Evolutionary conservation across 2,797 vertebrate species (phyloP).

Genomic region (Mormyrops boulengeri): DNA sequence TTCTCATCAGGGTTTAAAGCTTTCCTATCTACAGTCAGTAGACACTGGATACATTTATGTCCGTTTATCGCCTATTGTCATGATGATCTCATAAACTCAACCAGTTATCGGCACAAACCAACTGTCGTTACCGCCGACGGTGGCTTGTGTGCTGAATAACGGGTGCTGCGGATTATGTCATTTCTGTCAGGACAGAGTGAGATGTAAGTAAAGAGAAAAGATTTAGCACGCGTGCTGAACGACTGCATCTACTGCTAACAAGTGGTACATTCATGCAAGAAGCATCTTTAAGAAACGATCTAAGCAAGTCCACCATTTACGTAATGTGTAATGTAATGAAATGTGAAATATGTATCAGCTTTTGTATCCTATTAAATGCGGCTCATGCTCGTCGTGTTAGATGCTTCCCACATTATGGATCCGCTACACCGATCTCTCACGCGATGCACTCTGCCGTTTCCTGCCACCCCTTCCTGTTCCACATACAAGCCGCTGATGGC

Average conservation of each 20-base stretch:
- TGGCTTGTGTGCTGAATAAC: not conserved
- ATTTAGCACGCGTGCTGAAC: not conserved
- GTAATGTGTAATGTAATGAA: not conserved
- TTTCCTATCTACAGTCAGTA: conserved; percentile 23
- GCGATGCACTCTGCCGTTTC: not conserved
- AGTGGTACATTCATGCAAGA: not conserved
- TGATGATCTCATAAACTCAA: not conserved
- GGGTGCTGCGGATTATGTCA: not conserved
- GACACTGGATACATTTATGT: not conserved
- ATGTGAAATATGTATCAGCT: not conserved
- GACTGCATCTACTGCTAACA: not conserved
- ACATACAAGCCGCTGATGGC: not conserved
- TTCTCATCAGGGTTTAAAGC: not conserved
- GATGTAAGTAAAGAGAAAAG: not conserved
- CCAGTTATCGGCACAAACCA: not conserved
- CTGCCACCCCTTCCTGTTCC: not conserved
- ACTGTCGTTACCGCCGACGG: not conserved
- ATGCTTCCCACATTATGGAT: not conserved
- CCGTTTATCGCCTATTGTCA: not conserved
- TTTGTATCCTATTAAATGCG: not conserved
- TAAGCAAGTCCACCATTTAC: not conserved
- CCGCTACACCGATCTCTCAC: not conserved
- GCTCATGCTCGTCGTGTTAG: not conserved
- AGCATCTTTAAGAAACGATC: not conserved
- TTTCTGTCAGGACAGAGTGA: not conserved